Base-by-base conservation (phyloP, 2,888 invertebrate species). In the Drosophila nigritarsus region DNA sequence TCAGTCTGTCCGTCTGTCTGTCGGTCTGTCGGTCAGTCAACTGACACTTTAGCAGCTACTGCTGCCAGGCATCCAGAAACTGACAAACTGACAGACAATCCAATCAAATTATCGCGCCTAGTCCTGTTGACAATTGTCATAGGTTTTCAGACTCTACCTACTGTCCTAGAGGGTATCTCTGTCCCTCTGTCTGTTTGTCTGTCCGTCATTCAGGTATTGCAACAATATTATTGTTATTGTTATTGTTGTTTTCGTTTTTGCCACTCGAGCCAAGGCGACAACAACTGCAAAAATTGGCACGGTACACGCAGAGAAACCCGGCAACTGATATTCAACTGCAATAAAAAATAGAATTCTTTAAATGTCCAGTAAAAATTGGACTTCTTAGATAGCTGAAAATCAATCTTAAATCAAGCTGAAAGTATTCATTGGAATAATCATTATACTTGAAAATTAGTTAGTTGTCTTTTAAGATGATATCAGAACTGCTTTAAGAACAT, bases 81-180 rank as follows among this genome's bases (percentile, higher is more conserved):
- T 50, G 65, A 65, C 65, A 24, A 40, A 54, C 62, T 53, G 83
- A 88, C 76, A 89, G 90, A 91, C 91, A 91, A 91, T 92, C 91
- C 91, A 91, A 91, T 91, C 91, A 91, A 91, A 91, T 91, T 91
- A 91, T 91, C 90, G 90, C 90, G 91, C 90, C 90, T 90, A 76
- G 85, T 71, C 51, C 79, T 84, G 74, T 78, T 83, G 87, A 85
- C 79, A 83, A 83, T 87, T 80, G 81, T 73, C 68, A 27, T 32
- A 66, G 65, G 60, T 54, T 70, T 63, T n/a, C 58, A 78, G 68
- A 27, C 40, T 58, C 65, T 82, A 75, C 72, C 72, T 80, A 56
- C 40, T 13, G 42, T 3, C 11, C 34, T 55, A 27, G 55, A 38
- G 53, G 50, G 30, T 49, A 50, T 63, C 55, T 54, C 48, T 38